Evolutionary conservation across 2,888 invertebrate species (phyloP).

Genomic region (Hesperia comma): DNA sequence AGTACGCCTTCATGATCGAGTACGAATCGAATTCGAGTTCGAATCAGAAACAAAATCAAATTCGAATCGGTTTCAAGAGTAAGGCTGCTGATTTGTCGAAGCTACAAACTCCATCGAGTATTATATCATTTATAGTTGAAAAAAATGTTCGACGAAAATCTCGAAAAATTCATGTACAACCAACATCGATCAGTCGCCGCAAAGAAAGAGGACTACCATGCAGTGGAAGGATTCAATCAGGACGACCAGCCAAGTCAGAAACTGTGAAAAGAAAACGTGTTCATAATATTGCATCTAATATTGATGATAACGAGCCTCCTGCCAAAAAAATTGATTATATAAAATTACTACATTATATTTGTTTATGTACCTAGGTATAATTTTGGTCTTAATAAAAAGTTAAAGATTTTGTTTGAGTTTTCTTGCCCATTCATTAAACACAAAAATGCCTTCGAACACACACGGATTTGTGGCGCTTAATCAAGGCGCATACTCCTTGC

Average conservation of each 20-base stretch:
- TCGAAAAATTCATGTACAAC: constrained; percentile 13
- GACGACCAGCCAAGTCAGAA: constrained; percentile 40
- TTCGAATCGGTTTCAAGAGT: too few species aligned
- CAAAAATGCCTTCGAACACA: too few species aligned
- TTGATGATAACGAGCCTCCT: constrained; percentile 35
- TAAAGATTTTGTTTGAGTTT: too few species aligned
- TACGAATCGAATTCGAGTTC: neutral
- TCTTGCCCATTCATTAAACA: too few species aligned
- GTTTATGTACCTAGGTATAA: too few species aligned
- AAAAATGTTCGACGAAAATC: constrained; percentile 24
- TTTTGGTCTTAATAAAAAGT: too few species aligned
- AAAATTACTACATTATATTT: too few species aligned
- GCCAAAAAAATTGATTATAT: too few species aligned
- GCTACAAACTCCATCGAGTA: constrained; percentile 42
- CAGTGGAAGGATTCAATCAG: constrained; percentile 37
- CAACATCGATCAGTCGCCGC: constrained; percentile 9
- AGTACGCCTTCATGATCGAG: constrained; percentile 2
- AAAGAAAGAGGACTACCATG: constrained; percentile 32
- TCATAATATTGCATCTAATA: constrained; percentile 36
- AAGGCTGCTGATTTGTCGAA: constrained; percentile 39
- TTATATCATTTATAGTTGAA: constrained; percentile 40
- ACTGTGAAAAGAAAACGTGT: constrained; percentile 38
- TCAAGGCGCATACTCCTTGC: too few species aligned
- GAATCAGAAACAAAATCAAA: too few species aligned
- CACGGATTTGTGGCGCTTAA: too few species aligned